phyloP scores from a whole-genome alignment of 2,888 invertebrate genomes.

The Nebria salina region DNA sequence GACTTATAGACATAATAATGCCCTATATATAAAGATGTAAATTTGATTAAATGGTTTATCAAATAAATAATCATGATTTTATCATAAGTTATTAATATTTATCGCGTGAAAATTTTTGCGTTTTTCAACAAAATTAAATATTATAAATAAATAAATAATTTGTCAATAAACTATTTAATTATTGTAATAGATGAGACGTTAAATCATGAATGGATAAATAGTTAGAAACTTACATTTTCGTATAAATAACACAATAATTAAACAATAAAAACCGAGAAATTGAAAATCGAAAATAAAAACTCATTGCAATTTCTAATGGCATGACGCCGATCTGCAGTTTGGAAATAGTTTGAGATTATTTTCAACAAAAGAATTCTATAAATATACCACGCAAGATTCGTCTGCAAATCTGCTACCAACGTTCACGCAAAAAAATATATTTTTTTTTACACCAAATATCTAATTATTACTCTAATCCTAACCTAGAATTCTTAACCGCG shows the following conservation, averaged over 20 bases:
- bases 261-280: background rate
- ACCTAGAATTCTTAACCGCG: too few species aligned
- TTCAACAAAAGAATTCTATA: slow-evolving; percentile 45
- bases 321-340: background rate
- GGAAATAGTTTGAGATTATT: slow-evolving; percentile 26
- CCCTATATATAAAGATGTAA: background rate
- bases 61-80: background rate
- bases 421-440: slow-evolving; percentile 19
- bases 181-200: background rate
- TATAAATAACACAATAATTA: background rate
- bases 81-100: background rate
- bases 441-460: background rate
- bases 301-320: background rate
- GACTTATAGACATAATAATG: too few species aligned
- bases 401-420: slow-evolving; percentile 42
- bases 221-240: background rate
- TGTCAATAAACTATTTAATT: background rate
- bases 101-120: background rate
- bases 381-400: slow-evolving; percentile 33
- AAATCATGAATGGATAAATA: background rate
- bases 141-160: background rate
- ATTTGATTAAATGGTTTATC: background rate
- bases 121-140: background rate
- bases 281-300: background rate
- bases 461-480: slow-evolving; percentile 2